Percentiles rank a stretch among this genome's conserved stretches.
Conservation (phyloP, 2,113 vertebrate genomes). For the Tachysurus vachellii region DNA sequence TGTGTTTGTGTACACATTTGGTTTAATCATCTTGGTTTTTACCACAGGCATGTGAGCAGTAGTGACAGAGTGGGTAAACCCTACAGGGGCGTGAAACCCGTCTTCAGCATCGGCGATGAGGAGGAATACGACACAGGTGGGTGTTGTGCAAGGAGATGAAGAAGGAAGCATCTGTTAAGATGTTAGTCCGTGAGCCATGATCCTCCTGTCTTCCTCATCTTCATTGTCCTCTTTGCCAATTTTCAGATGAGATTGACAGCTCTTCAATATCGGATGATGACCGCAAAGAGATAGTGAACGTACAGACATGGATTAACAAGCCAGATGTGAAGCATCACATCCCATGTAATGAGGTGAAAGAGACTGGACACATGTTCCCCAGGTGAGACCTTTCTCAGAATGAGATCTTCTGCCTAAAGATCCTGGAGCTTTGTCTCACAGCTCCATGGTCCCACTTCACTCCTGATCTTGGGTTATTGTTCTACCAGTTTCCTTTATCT, state of each 20-base stretch:
- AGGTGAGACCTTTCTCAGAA: slow-evolving; percentile 73
- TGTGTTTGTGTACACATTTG: background rate
- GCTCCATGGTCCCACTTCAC: background rate
- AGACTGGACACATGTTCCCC: slow-evolving; percentile 97
- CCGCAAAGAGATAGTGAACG: slow-evolving; percentile 94
- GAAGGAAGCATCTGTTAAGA: background rate
- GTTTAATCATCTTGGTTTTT: background rate
- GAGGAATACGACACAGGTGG: slow-evolving; percentile 96
- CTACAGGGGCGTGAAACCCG: slow-evolving; percentile 95
- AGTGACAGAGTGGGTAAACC: slow-evolving; percentile 95
- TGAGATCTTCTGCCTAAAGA: background rate
- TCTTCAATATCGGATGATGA: slow-evolving; percentile 98
- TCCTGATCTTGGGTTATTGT: background rate
- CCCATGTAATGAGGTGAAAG: slow-evolving; percentile 95
- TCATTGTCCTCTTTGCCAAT: slow-evolving; percentile 7
- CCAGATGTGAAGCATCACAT: slow-evolving; percentile 95
- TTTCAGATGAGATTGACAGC: slow-evolving; percentile 95
- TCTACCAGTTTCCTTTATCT: background rate
- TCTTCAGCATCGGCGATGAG: slow-evolving; percentile 98
- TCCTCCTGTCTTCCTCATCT: background rate
- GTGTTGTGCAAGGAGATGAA: background rate
- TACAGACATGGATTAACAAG: slow-evolving; percentile 98
- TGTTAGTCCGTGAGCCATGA: background rate
- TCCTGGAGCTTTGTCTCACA: background rate
- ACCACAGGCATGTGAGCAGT: slow-evolving; percentile 91